Base-by-base conservation (phyloP, 2,113 vertebrate species). In the Cyphomyrus discorhynchus region DNA sequence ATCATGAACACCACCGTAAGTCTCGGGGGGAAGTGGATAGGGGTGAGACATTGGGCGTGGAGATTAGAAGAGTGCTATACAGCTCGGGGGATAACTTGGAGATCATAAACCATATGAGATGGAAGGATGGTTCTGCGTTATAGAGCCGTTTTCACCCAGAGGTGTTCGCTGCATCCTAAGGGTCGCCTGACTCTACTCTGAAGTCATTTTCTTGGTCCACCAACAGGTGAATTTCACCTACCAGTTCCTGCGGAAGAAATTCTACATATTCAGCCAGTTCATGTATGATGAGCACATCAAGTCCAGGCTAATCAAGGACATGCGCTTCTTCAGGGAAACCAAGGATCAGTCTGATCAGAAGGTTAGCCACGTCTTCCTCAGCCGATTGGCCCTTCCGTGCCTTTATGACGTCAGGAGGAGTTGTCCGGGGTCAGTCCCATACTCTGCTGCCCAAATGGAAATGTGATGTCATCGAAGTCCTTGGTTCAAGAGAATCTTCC, bases 231-330 rank as follows among this genome's bases (percentile, higher is more conserved):
- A 99, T 93, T 99, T 99, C 92, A 99, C 98, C 47, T 99, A 99
- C 93, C 98, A 99, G 89, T 99, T 99, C 94, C 95, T 99, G 93
- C 97, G 97, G 90, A 99, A 99, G 93, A 99, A 99, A 92, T 99
- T 99, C 92, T 99, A 99, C 94, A 99, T 99, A 93, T 99, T 99
- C 95, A 99, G 98, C 91, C 98, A 99, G 90, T 99, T 99, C 91
- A 99, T 99, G 98, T 99, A 99, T 80, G 98, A 99, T 87, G 98
- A 99, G 90, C 98, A 99, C 95, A 99, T 99, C 94, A 99, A 99
- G 94, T 99, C 98, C 92, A 96, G 98, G 89, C 96, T 99, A 93
- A 99, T 99, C 94, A 99, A 99, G 94, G 98, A 99, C 93, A 99
- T 99, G 91, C 96, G 98, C 50, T 99, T 98, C 96, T 99, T 99